These are phyloP conservation scores for Muscicapa adusta DNA, from an alignment of 2,113 vertebrate species.

Conservation along the genomic window DNA sequence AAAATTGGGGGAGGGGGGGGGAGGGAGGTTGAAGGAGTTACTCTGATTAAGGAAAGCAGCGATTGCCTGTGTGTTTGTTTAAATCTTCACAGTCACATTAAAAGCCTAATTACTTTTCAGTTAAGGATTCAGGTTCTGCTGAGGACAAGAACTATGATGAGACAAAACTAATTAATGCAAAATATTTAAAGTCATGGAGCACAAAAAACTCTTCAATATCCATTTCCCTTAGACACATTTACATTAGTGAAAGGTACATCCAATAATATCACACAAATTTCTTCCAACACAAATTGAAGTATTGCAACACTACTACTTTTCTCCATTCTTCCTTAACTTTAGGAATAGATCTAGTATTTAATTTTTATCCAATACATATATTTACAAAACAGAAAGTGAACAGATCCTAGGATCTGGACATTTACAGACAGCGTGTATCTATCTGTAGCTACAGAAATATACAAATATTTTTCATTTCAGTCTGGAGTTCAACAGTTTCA, in stretches of 20 bases:
- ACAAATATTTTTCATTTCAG: neutral
- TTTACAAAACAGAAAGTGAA: neutral
- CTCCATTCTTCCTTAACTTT: neutral
- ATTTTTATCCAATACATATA: neutral
- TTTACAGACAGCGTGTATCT: neutral
- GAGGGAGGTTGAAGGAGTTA: neutral
- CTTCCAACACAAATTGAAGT: neutral
- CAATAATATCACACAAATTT: neutral
- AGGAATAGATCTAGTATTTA: neutral
- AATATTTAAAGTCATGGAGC: neutral
- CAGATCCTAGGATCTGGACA: neutral
- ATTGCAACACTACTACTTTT: neutral
- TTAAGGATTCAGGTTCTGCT: neutral
- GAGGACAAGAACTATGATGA: neutral
- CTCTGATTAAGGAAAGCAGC: neutral
- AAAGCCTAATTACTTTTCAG: neutral
- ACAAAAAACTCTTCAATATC: neutral
- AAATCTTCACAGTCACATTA: neutral
- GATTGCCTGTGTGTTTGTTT: neutral
- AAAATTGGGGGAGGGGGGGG: neutral
- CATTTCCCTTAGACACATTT: neutral
- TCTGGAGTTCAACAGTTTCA: neutral
- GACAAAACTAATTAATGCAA: neutral
- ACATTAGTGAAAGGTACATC: neutral
- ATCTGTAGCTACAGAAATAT: neutral